phyloP scores from a whole-genome alignment of 2,113 vertebrate species.

The Scalopus aquaticus region DNA sequence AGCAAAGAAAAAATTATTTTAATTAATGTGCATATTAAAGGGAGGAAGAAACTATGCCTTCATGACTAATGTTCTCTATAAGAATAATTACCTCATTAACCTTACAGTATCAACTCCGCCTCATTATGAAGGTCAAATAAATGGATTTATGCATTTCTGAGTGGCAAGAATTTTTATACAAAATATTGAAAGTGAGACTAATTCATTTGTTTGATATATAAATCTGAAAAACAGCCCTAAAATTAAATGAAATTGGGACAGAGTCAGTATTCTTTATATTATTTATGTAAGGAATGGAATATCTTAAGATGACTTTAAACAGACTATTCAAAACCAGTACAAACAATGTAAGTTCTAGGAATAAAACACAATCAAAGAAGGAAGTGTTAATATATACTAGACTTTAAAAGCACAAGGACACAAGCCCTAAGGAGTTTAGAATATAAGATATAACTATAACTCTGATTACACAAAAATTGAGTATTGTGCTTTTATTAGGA shows the following conservation, averaged over 20 bases:
- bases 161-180: slow-evolving; percentile 55
- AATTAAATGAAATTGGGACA: background rate
- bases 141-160: slow-evolving; percentile 68
- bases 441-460: background rate
- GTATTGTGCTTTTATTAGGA: background rate
- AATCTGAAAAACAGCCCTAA: background rate
- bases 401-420: background rate
- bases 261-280: background rate
- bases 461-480: slow-evolving; percentile 11
- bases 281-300: background rate
- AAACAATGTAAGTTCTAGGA: background rate
- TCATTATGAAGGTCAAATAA: slow-evolving; percentile 81
- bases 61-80: slow-evolving; percentile 75
- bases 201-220: background rate
- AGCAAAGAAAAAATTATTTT: slow-evolving; percentile 73
- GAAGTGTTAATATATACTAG: background rate
- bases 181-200: slow-evolving; percentile 5
- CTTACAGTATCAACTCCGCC: slow-evolving; percentile 73
- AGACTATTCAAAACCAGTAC: background rate
- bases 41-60: slow-evolving; percentile 72
- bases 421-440: background rate
- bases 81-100: slow-evolving; percentile 83
- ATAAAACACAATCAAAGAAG: background rate
- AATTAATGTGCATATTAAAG: slow-evolving; percentile 79
- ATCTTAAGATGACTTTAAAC: background rate